Evolutionary conservation across 2,113 vertebrate species (phyloP), one percentile per base, ranked within the genome.

Genomic region (Chrysemys picta): DNA sequence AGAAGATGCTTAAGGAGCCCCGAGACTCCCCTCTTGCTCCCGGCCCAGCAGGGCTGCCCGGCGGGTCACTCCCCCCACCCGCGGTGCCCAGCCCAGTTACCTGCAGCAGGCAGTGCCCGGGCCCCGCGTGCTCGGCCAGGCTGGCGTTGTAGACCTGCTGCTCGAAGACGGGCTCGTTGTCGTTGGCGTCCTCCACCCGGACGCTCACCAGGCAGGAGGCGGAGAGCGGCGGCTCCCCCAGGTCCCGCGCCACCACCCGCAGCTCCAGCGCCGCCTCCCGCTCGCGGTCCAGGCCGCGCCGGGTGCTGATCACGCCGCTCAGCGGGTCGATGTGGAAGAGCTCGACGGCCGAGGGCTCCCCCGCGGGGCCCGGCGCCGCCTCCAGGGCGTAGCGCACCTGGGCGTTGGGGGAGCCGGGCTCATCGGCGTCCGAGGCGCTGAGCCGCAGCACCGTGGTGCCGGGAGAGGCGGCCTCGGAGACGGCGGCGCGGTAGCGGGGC

Each of bases 81-180:
- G 21, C 27, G 27, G 11, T 3, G 56, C 54, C 54, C 57, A 12
- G 11, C 29, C 29, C 59, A 5, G 89, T 98, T 98, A 99, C 99
- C 99, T 99, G 99, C 25, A 99, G 97, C 53, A 99, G 98, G 97
- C 98, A 99, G 95, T 96, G 98, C 52, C 98, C 99, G 1, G 98
- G 59, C 0, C 93, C 82, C 1, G 98, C 84, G 94, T 99, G 99
- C 89, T 99, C 99, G 3, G 91, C 97, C 31, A 99, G 57, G 65
- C 97, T 98, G 65, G 96, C 97, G 3, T 98, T 99, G 97, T 99
- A 99, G 78, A 99, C 97, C 95, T 98, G 98, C 59, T 97, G 98
- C 95, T 96, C 89, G 97, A 99, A 99, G 85, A 99, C 88, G 0
- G 99, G 99, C 91, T 99, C 98, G 62, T 99, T 99, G 98, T 99